A percentile compares a stretch with the other conserved stretches of the same genome.
Conservation (phyloP, 2,113 vertebrate genomes). For the Burhinus oedicnemus region DNA sequence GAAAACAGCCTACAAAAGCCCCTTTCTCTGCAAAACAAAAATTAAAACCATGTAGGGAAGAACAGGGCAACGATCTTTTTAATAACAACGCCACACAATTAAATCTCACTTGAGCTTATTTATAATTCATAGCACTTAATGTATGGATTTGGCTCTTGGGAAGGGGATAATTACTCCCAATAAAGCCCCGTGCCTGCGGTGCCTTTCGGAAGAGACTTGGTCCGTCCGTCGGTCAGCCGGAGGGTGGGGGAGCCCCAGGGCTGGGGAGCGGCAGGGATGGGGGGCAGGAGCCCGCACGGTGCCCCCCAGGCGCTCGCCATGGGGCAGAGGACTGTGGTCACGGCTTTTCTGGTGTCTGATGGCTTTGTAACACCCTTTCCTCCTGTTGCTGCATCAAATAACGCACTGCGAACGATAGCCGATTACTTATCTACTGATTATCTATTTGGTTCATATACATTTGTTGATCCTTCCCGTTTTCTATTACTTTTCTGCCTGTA, state of each 20-base stretch:
- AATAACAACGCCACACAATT: background rate
- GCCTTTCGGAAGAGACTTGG: background rate
- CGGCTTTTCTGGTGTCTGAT: background rate
- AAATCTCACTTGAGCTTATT: background rate
- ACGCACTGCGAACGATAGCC: background rate
- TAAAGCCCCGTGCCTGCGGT: fast-evolving
- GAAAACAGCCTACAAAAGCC: background rate
- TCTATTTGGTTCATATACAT: background rate
- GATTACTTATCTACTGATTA: background rate
- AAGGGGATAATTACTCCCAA: background rate
- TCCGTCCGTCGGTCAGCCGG: fast-evolving
- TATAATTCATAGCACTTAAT: background rate
- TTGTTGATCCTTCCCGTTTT: background rate
- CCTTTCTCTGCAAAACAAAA: background rate
- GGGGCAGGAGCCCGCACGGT: fast-evolving
- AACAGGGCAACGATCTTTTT: background rate
- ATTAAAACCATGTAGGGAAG: background rate
- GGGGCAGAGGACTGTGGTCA: background rate
- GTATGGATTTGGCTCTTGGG: background rate
- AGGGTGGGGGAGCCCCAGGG: background rate
- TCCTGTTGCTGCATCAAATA: background rate
- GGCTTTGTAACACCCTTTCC: background rate
- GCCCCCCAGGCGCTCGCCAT: fast-evolving
- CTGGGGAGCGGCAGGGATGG: background rate
- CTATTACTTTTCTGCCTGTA: background rate